Conservation (phyloP, 2,113 vertebrate species). For the Seriola rivoliana region DNA sequence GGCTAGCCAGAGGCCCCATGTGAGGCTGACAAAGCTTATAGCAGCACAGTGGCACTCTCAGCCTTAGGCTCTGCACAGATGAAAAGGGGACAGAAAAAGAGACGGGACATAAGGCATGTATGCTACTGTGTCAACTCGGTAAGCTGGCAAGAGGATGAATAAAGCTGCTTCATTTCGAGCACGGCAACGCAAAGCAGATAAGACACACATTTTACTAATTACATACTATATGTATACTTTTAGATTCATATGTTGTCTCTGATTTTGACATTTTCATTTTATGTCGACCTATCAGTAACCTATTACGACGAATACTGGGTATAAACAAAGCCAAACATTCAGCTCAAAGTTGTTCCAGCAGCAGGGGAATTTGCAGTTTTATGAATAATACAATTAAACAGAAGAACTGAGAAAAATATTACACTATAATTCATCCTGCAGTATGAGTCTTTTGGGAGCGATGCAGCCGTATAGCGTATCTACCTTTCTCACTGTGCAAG, state of each 20-base stretch:
- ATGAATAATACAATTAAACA: slow-evolving; percentile 32
- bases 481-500: slow-evolving; percentile 29
- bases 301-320: neutral
- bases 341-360: neutral
- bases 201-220: slow-evolving; percentile 49
- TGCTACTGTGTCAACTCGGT: slow-evolving; percentile 72
- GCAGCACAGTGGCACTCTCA: slow-evolving; percentile 59
- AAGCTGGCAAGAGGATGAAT: slow-evolving; percentile 69
- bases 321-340: neutral
- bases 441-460: slow-evolving; percentile 13
- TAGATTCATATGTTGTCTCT: slow-evolving; percentile 12
- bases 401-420: slow-evolving; percentile 20
- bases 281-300: neutral
- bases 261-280: slow-evolving; percentile 8
- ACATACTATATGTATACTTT: slow-evolving; percentile 32
- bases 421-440: neutral
- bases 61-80: slow-evolving; percentile 67
- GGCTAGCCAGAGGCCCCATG: slow-evolving; percentile 60
- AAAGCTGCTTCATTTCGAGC: slow-evolving; percentile 61
- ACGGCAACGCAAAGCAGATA: slow-evolving; percentile 27
- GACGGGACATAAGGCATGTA: slow-evolving; percentile 69
- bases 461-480: neutral
- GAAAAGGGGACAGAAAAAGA: slow-evolving; percentile 67
- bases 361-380: slow-evolving; percentile 4
- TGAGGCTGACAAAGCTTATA: slow-evolving; percentile 71